Evolutionary conservation across 2,888 invertebrate species (phyloP).

Genomic region (Amaurobius ferox): DNA sequence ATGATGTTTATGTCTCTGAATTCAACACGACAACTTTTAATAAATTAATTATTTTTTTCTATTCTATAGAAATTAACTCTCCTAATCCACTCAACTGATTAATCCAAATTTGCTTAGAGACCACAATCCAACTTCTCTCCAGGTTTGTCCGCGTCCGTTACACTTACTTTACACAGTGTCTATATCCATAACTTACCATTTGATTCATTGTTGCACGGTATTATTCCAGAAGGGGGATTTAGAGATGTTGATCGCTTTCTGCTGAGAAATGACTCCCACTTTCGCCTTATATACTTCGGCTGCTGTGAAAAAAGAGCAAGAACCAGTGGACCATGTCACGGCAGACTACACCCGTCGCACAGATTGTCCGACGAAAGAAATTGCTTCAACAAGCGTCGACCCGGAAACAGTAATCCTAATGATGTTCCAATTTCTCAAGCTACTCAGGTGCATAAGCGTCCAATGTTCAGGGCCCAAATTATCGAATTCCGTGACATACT

Average conservation of each 20-base stretch:
- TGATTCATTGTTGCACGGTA: not conserved
- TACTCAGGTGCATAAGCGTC: not conserved
- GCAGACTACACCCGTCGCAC: slow-evolving; percentile 4
- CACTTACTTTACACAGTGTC: too few relatives aligned
- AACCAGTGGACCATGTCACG: not conserved
- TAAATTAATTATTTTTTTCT: too few relatives aligned
- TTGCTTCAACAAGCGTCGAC: slow-evolving; percentile 4
- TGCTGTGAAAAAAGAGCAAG: not conserved
- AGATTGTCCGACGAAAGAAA: not conserved
- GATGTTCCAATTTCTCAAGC: slow-evolving; percentile 8
- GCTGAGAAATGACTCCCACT: not conserved
- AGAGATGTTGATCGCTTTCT: not conserved
- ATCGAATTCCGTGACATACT: slow-evolving; percentile 14
- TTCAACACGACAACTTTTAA: too few relatives aligned
- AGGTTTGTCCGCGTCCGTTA: too few relatives aligned
- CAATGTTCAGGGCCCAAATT: not conserved
- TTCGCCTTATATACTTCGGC: slow-evolving; percentile 7
- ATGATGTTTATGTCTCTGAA: too few relatives aligned
- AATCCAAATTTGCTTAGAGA: too few relatives aligned
- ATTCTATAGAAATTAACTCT: too few relatives aligned
- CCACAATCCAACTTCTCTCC: too few relatives aligned
- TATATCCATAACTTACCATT: not conserved
- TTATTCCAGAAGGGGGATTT: not conserved
- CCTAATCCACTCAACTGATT: too few relatives aligned
- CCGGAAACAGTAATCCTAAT: slow-evolving; percentile 3